These are phyloP conservation scores for Orchesella flavescens DNA, from an alignment of 2,888 invertebrate species.

Conservation along the genomic window DNA sequence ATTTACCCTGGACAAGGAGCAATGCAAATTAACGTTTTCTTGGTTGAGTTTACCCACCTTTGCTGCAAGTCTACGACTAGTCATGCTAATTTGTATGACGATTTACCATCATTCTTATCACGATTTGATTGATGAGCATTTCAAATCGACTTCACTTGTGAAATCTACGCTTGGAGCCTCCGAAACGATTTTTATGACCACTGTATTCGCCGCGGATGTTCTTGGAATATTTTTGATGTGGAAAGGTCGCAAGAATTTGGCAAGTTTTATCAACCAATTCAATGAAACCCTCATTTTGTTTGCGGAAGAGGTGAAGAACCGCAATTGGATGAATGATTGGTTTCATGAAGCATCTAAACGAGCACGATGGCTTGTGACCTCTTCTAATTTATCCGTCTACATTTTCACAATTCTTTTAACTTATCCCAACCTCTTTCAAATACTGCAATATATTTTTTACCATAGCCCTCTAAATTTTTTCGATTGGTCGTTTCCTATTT, in stretches of 20 bases:
- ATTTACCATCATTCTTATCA: too few species aligned
- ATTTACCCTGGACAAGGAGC: too few species aligned
- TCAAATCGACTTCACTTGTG: too few species aligned
- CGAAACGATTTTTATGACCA: conserved; percentile 6
- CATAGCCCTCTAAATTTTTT: neutral
- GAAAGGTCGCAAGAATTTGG: conserved; percentile 1
- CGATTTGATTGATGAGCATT: too few species aligned
- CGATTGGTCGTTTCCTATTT: conserved; percentile 7
- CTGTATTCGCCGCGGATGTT: conserved; percentile 24
- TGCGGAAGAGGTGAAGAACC: conserved; percentile 10
- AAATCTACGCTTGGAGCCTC: conserved; percentile 13
- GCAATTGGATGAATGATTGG: conserved; percentile 20
- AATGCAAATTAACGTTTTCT: too few species aligned
- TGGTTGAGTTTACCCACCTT: too few species aligned
- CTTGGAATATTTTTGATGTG: conserved; percentile 4
- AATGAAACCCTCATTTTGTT: neutral
- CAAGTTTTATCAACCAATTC: neutral
- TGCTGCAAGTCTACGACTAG: too few species aligned
- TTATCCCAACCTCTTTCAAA: conserved; percentile 2
- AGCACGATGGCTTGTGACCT: neutral
- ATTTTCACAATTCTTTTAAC: neutral
- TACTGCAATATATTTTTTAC: neutral
- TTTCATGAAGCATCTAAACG: neutral
- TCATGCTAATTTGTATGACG: too few species aligned
- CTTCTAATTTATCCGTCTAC: neutral